These are phyloP conservation scores for Psettodes erumei DNA, from an alignment of 2,113 vertebrate species.

Conservation along the genomic window DNA sequence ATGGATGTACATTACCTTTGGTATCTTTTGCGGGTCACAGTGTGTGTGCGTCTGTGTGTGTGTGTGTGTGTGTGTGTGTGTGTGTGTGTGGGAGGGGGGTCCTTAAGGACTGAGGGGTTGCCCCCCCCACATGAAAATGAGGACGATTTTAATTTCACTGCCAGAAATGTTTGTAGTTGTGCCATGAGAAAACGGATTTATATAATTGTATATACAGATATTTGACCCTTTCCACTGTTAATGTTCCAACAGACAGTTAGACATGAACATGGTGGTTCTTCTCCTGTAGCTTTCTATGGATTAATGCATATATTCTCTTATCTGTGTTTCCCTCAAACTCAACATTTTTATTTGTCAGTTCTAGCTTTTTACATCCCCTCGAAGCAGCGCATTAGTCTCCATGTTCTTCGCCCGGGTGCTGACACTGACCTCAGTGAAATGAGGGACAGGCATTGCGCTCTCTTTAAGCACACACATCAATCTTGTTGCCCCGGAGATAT, in stretches of 20 bases:
- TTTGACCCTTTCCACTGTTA: not conserved
- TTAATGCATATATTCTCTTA: not conserved
- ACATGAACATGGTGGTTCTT: not conserved
- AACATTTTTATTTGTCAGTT: not conserved
- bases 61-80: not conserved
- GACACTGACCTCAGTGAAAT: slow-evolving; percentile 62
- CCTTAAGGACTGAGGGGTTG: slow-evolving; percentile 15
- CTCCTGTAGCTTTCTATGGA: not conserved
- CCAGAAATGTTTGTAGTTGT: slow-evolving; percentile 11
- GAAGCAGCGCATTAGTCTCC: slow-evolving; percentile 38
- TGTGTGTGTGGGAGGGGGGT: slow-evolving; percentile 4
- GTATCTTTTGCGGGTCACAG: slow-evolving; percentile 25
- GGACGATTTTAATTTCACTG: slow-evolving; percentile 12
- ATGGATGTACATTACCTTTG: slow-evolving; percentile 39
- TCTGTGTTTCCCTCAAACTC: not conserved
- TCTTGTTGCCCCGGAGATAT: slow-evolving; percentile 62
- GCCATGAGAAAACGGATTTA: not conserved
- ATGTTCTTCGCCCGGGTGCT: slow-evolving; percentile 26
- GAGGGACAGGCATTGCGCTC: slow-evolving; percentile 29
- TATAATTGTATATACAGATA: not conserved
- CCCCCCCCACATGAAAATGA: slow-evolving; percentile 7
- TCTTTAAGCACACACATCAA: slow-evolving; percentile 58
- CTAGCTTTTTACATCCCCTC: not conserved
- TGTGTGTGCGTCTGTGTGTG: not conserved
- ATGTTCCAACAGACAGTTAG: not conserved